Percentiles rank a stretch among this genome's conserved stretches.
Conservation (phyloP, 2,113 vertebrate genomes). For the Riparia riparia region DNA sequence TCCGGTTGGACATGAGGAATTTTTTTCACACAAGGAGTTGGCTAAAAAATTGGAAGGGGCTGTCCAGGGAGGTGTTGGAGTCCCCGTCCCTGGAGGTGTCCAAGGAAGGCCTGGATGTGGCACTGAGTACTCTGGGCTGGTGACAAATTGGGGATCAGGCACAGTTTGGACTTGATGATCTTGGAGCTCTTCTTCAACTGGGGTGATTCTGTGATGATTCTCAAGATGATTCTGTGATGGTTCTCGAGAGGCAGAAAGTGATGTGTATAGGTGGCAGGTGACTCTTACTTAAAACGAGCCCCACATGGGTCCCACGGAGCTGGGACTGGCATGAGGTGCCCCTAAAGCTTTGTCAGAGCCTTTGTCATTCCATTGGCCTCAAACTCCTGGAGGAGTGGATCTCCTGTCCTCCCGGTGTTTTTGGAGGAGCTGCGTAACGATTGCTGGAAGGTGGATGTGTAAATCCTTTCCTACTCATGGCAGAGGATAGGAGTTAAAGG, state of each 20-base stretch:
- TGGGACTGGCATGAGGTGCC: background rate
- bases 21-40: background rate
- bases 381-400: background rate
- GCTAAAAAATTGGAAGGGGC: background rate
- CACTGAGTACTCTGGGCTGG: background rate
- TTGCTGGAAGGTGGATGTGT: background rate
- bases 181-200: background rate
- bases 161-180: fast-evolving
- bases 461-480: background rate
- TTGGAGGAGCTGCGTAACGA: background rate
- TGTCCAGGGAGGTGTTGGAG: background rate
- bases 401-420: background rate
- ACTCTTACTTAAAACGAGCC: background rate
- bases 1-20: background rate
- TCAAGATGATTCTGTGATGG: background rate
- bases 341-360: background rate
- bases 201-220: background rate
- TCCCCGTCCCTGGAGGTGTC: too few relatives aligned
- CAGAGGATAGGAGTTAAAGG: background rate
- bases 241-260: background rate
- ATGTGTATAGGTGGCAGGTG: background rate
- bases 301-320: fast-evolving
- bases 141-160: too few relatives aligned
- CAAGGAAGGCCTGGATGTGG: fast-evolving
- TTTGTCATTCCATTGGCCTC: background rate